Percentiles rank a stretch among this genome's conserved stretches.
phyloP scores from a whole-genome alignment of 2,888 invertebrate species.

The Drosophila hamatofila region DNA sequence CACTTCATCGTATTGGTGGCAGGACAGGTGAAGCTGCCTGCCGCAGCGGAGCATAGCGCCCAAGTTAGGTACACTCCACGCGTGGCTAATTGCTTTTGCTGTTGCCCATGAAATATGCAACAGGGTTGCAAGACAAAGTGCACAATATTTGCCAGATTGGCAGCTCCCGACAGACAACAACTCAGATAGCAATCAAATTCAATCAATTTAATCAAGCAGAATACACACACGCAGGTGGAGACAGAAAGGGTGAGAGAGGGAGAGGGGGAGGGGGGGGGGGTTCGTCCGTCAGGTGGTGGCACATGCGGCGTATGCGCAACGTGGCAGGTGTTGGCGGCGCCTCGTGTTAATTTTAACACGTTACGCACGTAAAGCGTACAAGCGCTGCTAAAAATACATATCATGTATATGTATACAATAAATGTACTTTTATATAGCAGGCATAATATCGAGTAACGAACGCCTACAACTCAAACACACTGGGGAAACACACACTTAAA shows the following conservation, averaged over 20 bases:
- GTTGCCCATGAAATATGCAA: constrained; percentile 50
- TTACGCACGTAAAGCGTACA: constrained; percentile 73
- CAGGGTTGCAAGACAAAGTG: constrained; percentile 44
- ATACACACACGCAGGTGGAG: constrained; percentile 28
- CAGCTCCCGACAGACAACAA: constrained; percentile 14
- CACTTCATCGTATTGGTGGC: constrained; percentile 44
- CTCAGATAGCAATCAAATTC: constrained; percentile 70
- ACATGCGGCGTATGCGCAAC: constrained; percentile 60
- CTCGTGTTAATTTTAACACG: constrained; percentile 77
- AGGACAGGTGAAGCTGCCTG: constrained; percentile 31
- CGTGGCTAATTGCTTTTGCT: constrained; percentile 62
- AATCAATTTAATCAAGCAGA: constrained; percentile 76
- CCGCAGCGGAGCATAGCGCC: neutral
- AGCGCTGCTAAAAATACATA: constrained; percentile 72
- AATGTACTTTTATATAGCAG: constrained; percentile 75
- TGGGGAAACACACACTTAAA: constrained; percentile 27
- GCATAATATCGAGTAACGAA: constrained; percentile 79
- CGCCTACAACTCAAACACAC: constrained; percentile 28
- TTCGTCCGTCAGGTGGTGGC: constrained; percentile 21
- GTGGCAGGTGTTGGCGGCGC: constrained; percentile 55
- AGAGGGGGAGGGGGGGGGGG: too few species aligned
- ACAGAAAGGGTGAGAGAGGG: neutral
- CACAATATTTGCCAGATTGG: constrained; percentile 22
- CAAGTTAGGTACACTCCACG: constrained; percentile 33
- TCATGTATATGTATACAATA: constrained; percentile 55